Evolutionary conservation across 2,888 invertebrate genomes (phyloP), one percentile per base, ranked within the genome.

Genomic region (Hyalella azteca): DNA sequence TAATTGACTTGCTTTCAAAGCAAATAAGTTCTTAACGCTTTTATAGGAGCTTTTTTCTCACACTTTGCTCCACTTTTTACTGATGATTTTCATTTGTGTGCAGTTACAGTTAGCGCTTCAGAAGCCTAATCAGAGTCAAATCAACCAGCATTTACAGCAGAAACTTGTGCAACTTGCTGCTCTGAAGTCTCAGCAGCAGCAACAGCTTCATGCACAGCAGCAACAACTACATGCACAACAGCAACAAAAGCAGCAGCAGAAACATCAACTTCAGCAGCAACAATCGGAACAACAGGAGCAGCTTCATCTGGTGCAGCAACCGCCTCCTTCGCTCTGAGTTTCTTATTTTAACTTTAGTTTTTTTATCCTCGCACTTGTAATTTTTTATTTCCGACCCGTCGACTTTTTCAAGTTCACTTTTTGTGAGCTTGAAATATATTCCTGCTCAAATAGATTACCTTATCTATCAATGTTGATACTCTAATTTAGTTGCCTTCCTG

Each of bases 131-230:
- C 50, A 48, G n/a, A 60, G 78, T 11, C 78, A 78, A n/a, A 32
- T 78, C 22, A 59, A 59, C 11, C 60, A 40, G 41, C 78, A 78
- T 15, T 26, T 78, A 13, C 78, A 78, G 13, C 78, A 78, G 29
- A 78, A 78, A 36, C 48, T 78, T 22, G 66, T 66, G 66, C 66
- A 66, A 41, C 54, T 78, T 19, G 78, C 54, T 39, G 78, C 78
- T 7, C 59, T 60, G 32, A 59, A 60, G 41, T 81, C 79, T 32
- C 82, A 82, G 36, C 78, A 79, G 11, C 82, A 81, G 15, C 82
- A 83, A 29, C 79, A 79, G 29, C 82, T 73, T 32, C 82, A 82
- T 32, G 77, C 77, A 26, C 80, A 79, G 26, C 79, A 75, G 3
- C 80, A 80, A n/a, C 82, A 80, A 2, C 79, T 78, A 19, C 77